Evolutionary conservation across 2,888 invertebrate genomes (phyloP).

Genomic region (Pomacea canaliculata): DNA sequence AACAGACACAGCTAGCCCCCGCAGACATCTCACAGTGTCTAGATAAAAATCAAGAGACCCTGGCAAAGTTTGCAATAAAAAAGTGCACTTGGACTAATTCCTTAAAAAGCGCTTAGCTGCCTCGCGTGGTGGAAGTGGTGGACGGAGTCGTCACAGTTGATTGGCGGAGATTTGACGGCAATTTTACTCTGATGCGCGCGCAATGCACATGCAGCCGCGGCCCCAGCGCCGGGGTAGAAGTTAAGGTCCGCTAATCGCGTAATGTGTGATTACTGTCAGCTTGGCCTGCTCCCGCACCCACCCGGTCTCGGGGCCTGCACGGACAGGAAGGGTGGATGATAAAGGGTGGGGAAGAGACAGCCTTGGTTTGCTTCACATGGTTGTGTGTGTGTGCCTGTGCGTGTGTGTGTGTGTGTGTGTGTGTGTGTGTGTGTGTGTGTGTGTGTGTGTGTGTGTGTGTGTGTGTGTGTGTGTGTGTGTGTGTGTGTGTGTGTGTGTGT

Average conservation of each 20-base stretch:
- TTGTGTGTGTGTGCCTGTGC: too few relatives aligned
- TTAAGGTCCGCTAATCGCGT: slow-evolving; percentile 1
- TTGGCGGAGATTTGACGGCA: not conserved
- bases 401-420: not conserved
- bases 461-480: not conserved
- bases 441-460: not conserved
- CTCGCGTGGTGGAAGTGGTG: not conserved
- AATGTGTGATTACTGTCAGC: slow-evolving; percentile 6
- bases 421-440: not conserved
- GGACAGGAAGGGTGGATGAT: too few relatives aligned
- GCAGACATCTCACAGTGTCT: too few relatives aligned
- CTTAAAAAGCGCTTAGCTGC: not conserved
- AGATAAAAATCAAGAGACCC: too few relatives aligned
- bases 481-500: not conserved
- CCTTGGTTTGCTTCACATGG: not conserved
- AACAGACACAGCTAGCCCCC: too few relatives aligned
- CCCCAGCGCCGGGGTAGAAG: not conserved
- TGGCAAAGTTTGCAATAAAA: not conserved
- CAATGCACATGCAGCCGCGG: not conserved
- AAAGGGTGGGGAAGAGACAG: not conserved
- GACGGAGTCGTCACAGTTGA: not conserved
- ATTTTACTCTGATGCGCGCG: not conserved
- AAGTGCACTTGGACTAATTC: not conserved
- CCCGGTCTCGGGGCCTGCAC: not conserved
- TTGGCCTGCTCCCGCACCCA: not conserved